Evolutionary conservation across 2,113 vertebrate genomes (phyloP).

Genomic region (Rhea pennata): DNA sequence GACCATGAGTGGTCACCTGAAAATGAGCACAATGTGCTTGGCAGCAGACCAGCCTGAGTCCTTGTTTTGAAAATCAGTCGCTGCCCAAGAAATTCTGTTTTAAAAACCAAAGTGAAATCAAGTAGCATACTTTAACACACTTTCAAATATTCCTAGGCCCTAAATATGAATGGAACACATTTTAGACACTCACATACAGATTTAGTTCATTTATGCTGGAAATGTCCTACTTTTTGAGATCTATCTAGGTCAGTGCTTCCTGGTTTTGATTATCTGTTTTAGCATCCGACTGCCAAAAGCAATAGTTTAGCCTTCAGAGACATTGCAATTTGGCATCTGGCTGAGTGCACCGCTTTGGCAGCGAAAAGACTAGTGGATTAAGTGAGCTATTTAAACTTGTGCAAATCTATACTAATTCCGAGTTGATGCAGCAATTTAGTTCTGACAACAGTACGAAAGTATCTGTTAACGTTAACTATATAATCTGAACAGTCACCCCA

Average conservation of each 20-base stretch:
- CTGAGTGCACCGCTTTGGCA: background rate
- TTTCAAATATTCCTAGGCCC: background rate
- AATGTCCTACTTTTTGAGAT: background rate
- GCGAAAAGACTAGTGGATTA: background rate
- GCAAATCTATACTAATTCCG: background rate
- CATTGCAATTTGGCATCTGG: background rate
- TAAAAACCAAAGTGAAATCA: background rate
- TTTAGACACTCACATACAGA: background rate
- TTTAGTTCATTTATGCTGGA: background rate
- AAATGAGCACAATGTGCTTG: rapidly evolving
- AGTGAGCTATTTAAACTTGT: background rate
- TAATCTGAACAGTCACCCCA: background rate
- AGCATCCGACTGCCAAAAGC: background rate
- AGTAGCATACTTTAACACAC: background rate
- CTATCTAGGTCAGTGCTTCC: background rate
- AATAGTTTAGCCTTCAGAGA: background rate
- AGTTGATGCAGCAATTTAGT: background rate
- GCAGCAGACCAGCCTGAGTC: background rate
- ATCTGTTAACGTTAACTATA: background rate
- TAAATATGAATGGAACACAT: background rate
- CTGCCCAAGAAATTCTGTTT: background rate
- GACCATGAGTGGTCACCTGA: background rate
- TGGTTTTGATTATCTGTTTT: background rate
- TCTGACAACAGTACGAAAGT: background rate
- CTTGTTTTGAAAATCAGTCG: background rate